Percentiles rank a stretch among this genome's conserved stretches.
phyloP scores from a whole-genome alignment of 2,113 vertebrate genomes.

The Merops nubicus region DNA sequence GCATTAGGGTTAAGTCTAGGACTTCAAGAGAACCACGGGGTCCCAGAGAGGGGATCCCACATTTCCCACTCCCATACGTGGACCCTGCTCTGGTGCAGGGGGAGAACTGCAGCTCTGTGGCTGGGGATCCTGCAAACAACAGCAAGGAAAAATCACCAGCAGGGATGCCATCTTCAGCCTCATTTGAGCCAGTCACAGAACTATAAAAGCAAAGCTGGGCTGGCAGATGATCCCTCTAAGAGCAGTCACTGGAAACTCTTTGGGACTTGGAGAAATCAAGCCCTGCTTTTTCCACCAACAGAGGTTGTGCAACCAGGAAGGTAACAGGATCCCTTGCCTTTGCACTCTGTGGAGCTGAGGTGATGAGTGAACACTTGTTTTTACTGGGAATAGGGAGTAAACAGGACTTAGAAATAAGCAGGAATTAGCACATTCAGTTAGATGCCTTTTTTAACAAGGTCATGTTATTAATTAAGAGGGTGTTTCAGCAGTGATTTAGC shows the following conservation, averaged over 20 bases:
- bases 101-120: neutral
- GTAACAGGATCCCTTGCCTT: neutral
- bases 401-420: conserved; percentile 16
- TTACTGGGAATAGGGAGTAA: conserved; percentile 14
- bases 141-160: neutral
- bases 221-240: neutral
- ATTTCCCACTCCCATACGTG: neutral
- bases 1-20: neutral
- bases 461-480: conserved; percentile 44
- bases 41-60: neutral
- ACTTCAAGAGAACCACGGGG: neutral
- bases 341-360: neutral
- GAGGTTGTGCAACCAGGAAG: neutral
- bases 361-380: conserved; percentile 26
- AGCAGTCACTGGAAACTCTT: neutral
- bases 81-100: neutral
- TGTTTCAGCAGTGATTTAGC: conserved; percentile 36
- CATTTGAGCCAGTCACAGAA: neutral
- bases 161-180: neutral
- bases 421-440: conserved; percentile 26
- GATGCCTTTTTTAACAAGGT: conserved; percentile 51
- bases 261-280: neutral
- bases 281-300: neutral
- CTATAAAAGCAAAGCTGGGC: neutral
- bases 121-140: neutral